Conservation (phyloP, 2,888 invertebrate species). For the Pristionchus exspectatus region DNA sequence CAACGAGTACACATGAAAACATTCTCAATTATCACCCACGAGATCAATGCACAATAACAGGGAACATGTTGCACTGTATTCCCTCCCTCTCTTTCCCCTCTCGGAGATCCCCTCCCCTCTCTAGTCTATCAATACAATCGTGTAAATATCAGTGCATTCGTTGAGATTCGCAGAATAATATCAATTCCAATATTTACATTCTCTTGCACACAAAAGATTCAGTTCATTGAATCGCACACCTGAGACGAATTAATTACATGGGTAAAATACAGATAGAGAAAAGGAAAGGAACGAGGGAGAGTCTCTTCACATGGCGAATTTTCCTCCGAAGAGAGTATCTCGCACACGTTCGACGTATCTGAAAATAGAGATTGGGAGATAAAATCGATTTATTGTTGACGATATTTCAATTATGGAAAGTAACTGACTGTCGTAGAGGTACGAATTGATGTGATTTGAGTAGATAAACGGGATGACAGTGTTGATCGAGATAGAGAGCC, state of each 20-base stretch:
- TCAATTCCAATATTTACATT: constrained; percentile 21
- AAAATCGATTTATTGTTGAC: neutral
- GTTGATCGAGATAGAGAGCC: constrained; percentile 73
- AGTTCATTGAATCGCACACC: neutral
- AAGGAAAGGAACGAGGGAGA: neutral
- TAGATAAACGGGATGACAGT: constrained; percentile 71
- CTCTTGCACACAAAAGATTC: neutral
- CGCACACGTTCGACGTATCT: constrained; percentile 51
- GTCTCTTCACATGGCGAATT: constrained; percentile 38
- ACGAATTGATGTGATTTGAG: constrained; percentile 58
- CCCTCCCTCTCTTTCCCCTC: neutral
- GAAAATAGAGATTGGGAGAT: neutral
- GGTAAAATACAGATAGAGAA: neutral
- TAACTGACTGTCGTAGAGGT: constrained; percentile 50
- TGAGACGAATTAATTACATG: neutral
- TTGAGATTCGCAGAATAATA: neutral
- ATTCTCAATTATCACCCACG: neutral
- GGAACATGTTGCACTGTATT: neutral
- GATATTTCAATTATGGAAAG: too few relatives aligned
- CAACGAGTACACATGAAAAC: neutral
- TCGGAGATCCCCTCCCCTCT: neutral
- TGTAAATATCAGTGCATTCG: neutral
- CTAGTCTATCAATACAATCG: neutral
- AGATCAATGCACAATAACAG: neutral
- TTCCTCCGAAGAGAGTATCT: constrained; percentile 49